Evolutionary conservation across 30 jellyfish, hydroid and myxozoan genomes (phyloP).

Genomic region (Aurelia aurita complex sp. Pacific): DNA sequence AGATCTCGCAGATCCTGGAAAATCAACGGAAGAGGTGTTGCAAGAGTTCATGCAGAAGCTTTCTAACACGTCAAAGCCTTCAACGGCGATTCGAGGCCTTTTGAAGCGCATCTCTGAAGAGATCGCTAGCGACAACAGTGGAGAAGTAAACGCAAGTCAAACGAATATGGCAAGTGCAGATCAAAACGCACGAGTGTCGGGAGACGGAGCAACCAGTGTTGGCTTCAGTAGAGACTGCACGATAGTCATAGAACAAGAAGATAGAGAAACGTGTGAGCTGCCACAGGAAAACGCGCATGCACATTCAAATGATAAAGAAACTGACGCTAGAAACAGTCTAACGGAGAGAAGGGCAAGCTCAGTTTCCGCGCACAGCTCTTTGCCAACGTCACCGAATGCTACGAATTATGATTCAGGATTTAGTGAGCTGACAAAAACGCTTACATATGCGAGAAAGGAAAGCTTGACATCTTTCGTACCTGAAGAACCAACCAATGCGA

Average conservation of each 20-base stretch:
- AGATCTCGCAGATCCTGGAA: slow-evolving; percentile 50
- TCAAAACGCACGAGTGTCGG: neutral
- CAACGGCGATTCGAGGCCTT: slow-evolving; percentile 62
- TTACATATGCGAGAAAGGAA: slow-evolving; percentile 24
- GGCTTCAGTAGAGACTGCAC: neutral
- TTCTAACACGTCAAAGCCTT: slow-evolving; percentile 40
- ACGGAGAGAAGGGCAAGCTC: slow-evolving; percentile 33
- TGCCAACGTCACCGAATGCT: slow-evolving; percentile 56
- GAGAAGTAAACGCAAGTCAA: slow-evolving; percentile 20
- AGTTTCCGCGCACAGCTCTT: slow-evolving; percentile 46
- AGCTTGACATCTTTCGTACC: slow-evolving; percentile 23
- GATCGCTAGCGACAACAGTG: slow-evolving; percentile 36
- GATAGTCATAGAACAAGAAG: slow-evolving; percentile 29
- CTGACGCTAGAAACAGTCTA: neutral
- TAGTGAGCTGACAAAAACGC: slow-evolving; percentile 54
- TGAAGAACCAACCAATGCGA: slow-evolving; percentile 23
- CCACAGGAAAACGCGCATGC: neutral
- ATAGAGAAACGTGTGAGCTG: slow-evolving; percentile 1
- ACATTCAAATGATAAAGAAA: neutral
- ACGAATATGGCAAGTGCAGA: neutral
- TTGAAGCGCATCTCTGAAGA: slow-evolving; percentile 57
- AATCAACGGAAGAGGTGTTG: slow-evolving; percentile 53
- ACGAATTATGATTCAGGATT: slow-evolving; percentile 65
- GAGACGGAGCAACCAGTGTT: neutral
- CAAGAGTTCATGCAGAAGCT: slow-evolving; percentile 54